Percentiles rank a stretch among this genome's conserved stretches.
These are phyloP conservation scores for Xestia xanthographa DNA, from an alignment of 2,888 invertebrate species.

Conservation along the genomic window DNA sequence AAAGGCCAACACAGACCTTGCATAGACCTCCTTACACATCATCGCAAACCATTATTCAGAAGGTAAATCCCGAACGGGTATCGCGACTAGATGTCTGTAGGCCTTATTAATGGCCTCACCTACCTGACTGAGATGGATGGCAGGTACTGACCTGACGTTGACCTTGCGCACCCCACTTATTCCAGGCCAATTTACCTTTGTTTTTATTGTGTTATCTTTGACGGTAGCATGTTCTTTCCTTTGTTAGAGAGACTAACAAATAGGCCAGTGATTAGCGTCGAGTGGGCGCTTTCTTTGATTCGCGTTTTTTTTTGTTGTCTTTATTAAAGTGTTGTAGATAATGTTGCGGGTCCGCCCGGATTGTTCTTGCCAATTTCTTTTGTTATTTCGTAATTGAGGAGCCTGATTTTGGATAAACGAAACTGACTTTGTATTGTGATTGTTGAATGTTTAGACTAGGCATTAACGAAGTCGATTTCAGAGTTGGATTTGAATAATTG, in stretches of 20 bases:
- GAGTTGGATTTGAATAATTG: slow-evolving; percentile 17
- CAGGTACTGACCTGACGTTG: slow-evolving; percentile 64
- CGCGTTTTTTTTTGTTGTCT: slow-evolving; percentile 50
- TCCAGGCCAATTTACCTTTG: slow-evolving; percentile 62
- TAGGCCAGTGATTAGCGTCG: slow-evolving; percentile 52
- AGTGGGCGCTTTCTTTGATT: slow-evolving; percentile 49
- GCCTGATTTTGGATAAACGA: slow-evolving; percentile 29
- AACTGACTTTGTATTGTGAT: slow-evolving; percentile 9
- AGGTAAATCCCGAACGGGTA: slow-evolving; percentile 65
- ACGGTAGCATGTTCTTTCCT: slow-evolving; percentile 59
- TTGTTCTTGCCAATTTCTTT: slow-evolving; percentile 40
- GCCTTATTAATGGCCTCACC: slow-evolving; percentile 75
- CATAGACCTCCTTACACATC: slow-evolving; percentile 43
- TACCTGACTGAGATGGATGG: slow-evolving; percentile 72
- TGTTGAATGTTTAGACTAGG: slow-evolving; percentile 35
- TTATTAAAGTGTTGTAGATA: slow-evolving; percentile 51
- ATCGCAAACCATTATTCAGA: slow-evolving; percentile 59
- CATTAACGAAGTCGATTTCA: slow-evolving; percentile 8
- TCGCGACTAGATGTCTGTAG: slow-evolving; percentile 69
- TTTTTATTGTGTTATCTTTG: slow-evolving; percentile 66
- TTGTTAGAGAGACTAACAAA: slow-evolving; percentile 55
- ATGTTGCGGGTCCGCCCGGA: slow-evolving; percentile 26
- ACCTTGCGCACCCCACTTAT: slow-evolving; percentile 64
- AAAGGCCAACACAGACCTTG: slow-evolving; percentile 17
- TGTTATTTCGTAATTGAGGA: slow-evolving; percentile 41